A percentile compares a stretch with the other conserved stretches of the same genome.
Conservation (phyloP, 2,888 invertebrate genomes). For the Mongoloraphidia duomilia region DNA sequence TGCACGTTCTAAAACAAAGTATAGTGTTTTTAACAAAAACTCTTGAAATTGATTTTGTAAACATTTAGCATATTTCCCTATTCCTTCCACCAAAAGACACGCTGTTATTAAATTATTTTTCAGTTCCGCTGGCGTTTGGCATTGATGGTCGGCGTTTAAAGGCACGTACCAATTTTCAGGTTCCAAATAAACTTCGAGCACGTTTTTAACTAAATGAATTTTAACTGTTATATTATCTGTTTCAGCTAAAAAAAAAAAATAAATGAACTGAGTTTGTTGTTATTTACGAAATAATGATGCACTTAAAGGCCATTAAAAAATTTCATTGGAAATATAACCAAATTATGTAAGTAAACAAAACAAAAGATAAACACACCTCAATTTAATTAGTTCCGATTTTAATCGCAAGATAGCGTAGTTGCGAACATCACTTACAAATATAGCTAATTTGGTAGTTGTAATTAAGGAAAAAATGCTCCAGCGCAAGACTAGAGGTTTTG, state of each 20-base stretch:
- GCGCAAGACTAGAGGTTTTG: too few species aligned
- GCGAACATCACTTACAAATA: too few species aligned
- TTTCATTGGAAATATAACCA: too few species aligned
- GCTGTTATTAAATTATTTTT: conserved; percentile 49
- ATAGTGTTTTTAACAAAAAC: conserved; percentile 49
- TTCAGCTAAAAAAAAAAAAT: conserved; percentile 4
- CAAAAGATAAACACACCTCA: too few species aligned
- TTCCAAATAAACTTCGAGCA: conserved; percentile 32
- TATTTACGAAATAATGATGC: background rate
- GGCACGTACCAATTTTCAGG: conserved; percentile 36
- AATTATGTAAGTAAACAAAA: too few species aligned
- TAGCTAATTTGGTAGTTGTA: too few species aligned
- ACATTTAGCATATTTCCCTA: conserved; percentile 45
- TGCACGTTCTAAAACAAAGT: conserved; percentile 53
- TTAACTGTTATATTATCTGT: background rate
- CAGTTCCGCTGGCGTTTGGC: conserved; percentile 29
- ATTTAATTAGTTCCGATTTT: too few species aligned
- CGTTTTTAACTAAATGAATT: conserved; percentile 12
- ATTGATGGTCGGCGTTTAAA: conserved; percentile 20
- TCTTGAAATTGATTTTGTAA: conserved; percentile 39
- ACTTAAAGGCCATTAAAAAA: too few species aligned
- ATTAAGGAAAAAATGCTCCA: too few species aligned
- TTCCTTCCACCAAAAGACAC: conserved; percentile 54
- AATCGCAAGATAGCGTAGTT: too few species aligned
- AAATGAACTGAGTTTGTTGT: background rate